A percentile compares a stretch with the other conserved stretches of the same genome.
Conservation (phyloP, 2,888 invertebrate genomes). For the Drosophila yooni region DNA sequence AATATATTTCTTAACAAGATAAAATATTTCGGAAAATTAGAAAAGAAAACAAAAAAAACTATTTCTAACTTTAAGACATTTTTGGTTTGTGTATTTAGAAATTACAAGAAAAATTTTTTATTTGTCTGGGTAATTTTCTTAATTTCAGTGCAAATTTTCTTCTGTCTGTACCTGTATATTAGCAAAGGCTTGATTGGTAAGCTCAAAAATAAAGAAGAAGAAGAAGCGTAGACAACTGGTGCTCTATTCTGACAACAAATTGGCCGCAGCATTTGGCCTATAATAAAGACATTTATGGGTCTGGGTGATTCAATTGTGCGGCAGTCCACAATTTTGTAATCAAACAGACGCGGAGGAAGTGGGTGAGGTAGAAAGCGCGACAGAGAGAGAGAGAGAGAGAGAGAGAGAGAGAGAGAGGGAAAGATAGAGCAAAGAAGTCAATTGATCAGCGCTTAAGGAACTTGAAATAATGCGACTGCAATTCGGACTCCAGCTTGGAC, state of each 20-base stretch:
- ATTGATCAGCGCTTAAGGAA: slow-evolving; percentile 25
- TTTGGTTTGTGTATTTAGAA: not conserved
- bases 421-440: slow-evolving; percentile 2
- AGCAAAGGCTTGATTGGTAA: not conserved
- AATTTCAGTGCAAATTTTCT: not conserved
- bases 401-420: not conserved
- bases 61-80: not conserved
- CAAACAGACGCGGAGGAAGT: slow-evolving; percentile 6
- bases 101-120: not conserved
- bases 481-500: slow-evolving; percentile 12
- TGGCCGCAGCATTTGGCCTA: slow-evolving; percentile 64
- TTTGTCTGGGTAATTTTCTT: not conserved
- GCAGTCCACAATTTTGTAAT: slow-evolving; percentile 60
- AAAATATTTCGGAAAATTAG: not conserved
- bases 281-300: slow-evolving; percentile 75
- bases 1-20: not conserved
- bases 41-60: not conserved
- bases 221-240: slow-evolving; percentile 15
- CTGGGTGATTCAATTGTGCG: slow-evolving; percentile 62
- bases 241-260: slow-evolving; percentile 44
- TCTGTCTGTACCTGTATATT: not conserved
- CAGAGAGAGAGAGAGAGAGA: not conserved
- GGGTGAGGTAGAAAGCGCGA: not conserved
- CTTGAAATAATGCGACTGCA: slow-evolving; percentile 45
- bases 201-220: not conserved